Conservation (phyloP, 2,888 invertebrate genomes). For the Peribatodes rhomboidaria region DNA sequence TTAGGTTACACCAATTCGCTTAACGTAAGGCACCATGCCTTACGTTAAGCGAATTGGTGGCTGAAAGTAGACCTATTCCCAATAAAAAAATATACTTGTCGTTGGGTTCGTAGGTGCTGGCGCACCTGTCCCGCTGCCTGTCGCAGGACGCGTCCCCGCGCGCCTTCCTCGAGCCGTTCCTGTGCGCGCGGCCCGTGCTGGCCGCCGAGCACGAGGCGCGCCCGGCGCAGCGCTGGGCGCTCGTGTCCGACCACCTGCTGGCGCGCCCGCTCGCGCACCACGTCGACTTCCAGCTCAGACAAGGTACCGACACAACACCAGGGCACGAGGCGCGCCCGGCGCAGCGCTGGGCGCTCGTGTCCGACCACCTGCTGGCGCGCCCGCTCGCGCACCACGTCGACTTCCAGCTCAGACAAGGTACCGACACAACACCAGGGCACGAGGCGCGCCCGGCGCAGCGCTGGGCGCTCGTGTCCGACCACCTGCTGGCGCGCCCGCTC, state of each 20-base stretch:
- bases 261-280: conserved; percentile 94
- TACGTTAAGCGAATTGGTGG: too few species aligned
- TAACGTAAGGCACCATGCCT: too few species aligned
- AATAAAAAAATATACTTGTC: too few species aligned
- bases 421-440: conserved; percentile 83
- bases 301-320: conserved; percentile 80
- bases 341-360: conserved; percentile 98
- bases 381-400: conserved; percentile 93
- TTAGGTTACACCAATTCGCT: too few species aligned
- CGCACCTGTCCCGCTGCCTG: conserved; percentile 96
- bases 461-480: conserved; percentile 98
- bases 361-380: conserved; percentile 95
- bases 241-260: conserved; percentile 96
- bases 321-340: conserved; percentile 93
- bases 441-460: conserved; percentile 94
- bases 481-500: conserved; percentile 94
- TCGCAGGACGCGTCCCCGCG: conserved; percentile 97
- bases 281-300: conserved; percentile 95
- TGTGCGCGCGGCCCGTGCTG: conserved; percentile 93
- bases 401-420: conserved; percentile 96
- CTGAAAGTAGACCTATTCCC: too few species aligned
- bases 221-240: conserved; percentile 97
- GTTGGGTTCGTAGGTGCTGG: conserved; percentile 87
- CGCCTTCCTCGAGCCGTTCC: conserved; percentile 97
- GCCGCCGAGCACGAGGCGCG: conserved; percentile 94